Conservation (phyloP, 2,888 invertebrate genomes). For the Linnaemya vulpina region DNA sequence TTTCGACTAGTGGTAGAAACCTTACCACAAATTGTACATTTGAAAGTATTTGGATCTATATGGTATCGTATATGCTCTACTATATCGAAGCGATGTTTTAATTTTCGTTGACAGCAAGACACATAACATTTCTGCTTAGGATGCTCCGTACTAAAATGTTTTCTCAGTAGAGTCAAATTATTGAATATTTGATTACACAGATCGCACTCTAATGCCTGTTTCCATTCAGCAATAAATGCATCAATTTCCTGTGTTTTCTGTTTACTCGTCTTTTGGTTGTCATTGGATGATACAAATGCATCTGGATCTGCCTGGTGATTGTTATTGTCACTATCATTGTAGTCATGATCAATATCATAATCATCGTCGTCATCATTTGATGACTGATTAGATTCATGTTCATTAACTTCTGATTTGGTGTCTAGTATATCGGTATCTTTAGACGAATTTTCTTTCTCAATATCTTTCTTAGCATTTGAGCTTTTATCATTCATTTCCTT, state of each 20-base stretch:
- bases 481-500: conserved; percentile 8
- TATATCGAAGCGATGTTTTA: conserved; percentile 73
- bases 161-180: conserved; percentile 70
- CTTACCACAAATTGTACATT: conserved; percentile 73
- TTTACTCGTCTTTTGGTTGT: conserved; percentile 46
- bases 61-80: conserved; percentile 74
- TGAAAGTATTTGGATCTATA: conserved; percentile 73
- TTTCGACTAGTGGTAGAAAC: conserved; percentile 71
- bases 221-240: conserved; percentile 68
- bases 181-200: conserved; percentile 64
- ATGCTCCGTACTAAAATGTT: conserved; percentile 73
- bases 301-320: conserved; percentile 49
- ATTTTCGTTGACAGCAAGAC: conserved; percentile 73
- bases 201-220: conserved; percentile 71
- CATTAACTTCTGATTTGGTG: conserved; percentile 13
- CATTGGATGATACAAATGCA: conserved; percentile 57
- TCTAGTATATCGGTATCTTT: not conserved
- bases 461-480: not conserved
- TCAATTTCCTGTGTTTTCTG: conserved; percentile 69
- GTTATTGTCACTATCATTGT: conserved; percentile 52
- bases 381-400: conserved; percentile 25
- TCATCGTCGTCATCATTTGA: conserved; percentile 57
- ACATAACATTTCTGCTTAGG: conserved; percentile 72
- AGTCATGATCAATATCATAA: conserved; percentile 23
- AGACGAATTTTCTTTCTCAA: not conserved